Percentiles rank a stretch among this genome's conserved stretches.
Evolutionary conservation across 1,140 invertebrate species (phyloP).

Genomic region (Drosophila eugracilis): DNA sequence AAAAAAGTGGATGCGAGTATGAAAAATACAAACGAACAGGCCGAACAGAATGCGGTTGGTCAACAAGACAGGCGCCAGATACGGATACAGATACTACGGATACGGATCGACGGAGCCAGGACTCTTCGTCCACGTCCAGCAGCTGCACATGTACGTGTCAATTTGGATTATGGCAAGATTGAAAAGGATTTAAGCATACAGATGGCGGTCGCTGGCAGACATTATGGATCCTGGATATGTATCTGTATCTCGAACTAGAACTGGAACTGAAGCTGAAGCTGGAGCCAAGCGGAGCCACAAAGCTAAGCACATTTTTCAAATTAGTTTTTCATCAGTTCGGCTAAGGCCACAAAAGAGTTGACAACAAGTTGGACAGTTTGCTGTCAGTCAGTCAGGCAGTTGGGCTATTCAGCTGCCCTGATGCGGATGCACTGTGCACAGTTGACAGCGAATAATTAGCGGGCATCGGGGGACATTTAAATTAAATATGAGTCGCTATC

Average conservation of each 20-base stretch:
- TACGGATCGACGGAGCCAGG: slow-evolving; percentile 20
- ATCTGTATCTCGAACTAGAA: no score
- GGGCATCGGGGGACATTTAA: slow-evolving; percentile 65
- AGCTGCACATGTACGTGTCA: slow-evolving; percentile 66
- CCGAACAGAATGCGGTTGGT: slow-evolving; percentile 68
- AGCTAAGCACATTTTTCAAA: slow-evolving; percentile 73
- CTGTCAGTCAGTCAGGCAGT: slow-evolving; percentile 22
- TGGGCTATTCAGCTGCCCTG: slow-evolving; percentile 33
- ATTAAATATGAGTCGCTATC: slow-evolving; percentile 68
- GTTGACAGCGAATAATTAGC: slow-evolving; percentile 71
- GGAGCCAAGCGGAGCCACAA: slow-evolving; percentile 14
- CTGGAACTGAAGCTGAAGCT: neutral
- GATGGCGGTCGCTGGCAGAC: slow-evolving; percentile 17
- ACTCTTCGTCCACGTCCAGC: slow-evolving; percentile 40
- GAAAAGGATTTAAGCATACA: slow-evolving; percentile 63
- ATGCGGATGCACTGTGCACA: slow-evolving; percentile 49
- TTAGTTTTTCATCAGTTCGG: slow-evolving; percentile 69
- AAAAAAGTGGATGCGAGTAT: slow-evolving; percentile 59
- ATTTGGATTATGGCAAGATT: slow-evolving; percentile 78
- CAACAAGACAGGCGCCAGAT: slow-evolving; percentile 63
- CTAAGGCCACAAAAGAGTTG: slow-evolving; percentile 47
- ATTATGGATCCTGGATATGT: slow-evolving; percentile 22
- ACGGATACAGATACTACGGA: slow-evolving; percentile 16
- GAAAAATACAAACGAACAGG: slow-evolving; percentile 80
- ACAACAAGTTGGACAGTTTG: slow-evolving; percentile 44